phyloP scores from a whole-genome alignment of 2,797 vertebrate species.

The Neomorphus geoffroyi region DNA sequence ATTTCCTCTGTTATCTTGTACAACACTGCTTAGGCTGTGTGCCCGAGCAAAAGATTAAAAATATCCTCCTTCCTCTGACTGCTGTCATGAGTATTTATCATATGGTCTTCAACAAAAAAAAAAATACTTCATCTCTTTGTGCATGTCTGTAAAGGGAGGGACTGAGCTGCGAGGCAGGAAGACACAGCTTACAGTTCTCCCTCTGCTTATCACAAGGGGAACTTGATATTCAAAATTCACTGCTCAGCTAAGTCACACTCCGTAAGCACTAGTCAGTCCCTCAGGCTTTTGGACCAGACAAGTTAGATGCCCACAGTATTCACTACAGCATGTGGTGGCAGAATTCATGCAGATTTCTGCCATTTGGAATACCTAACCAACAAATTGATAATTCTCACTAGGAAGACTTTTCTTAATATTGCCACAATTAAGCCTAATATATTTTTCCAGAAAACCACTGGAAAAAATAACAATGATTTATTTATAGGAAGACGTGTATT shows the following conservation, averaged over 20 bases:
- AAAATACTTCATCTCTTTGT: neutral
- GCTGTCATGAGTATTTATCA: slow-evolving; percentile 5
- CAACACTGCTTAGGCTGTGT: neutral
- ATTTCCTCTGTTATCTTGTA: neutral
- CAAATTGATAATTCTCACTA: rapidly evolving
- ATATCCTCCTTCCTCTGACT: slow-evolving; percentile 6
- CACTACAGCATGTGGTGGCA: neutral
- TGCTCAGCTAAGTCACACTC: rapidly evolving
- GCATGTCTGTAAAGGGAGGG: neutral
- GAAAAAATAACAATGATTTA: neutral
- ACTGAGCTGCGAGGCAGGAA: neutral
- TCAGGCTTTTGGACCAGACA: neutral
- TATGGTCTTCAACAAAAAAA: neutral
- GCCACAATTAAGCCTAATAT: neutral
- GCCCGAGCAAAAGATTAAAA: slow-evolving; percentile 19
- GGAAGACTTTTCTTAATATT: neutral
- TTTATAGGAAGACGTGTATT: neutral
- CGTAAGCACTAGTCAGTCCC: neutral
- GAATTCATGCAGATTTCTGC: neutral
- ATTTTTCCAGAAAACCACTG: neutral
- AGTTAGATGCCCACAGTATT: neutral
- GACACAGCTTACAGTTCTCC: neutral
- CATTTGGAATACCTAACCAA: neutral
- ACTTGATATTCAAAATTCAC: neutral
- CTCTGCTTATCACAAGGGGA: neutral